phyloP scores from a whole-genome alignment of 2,888 invertebrate species.

The Neuroscelio doddi region DNA sequence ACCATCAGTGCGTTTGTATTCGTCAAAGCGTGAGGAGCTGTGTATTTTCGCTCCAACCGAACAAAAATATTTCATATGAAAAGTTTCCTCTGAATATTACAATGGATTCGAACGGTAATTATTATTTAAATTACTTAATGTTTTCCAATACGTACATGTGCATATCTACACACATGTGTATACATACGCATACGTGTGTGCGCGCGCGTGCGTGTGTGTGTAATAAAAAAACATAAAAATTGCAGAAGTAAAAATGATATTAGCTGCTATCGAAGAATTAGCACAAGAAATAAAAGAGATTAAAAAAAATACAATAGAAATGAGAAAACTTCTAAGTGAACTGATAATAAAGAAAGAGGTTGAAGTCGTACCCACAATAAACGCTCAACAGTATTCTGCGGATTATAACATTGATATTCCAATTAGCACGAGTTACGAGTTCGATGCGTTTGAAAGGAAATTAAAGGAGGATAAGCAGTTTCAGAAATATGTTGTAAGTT shows the following conservation, averaged over 20 bases:
- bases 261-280: slow-evolving; percentile 31
- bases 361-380: slow-evolving; percentile 30
- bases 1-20: slow-evolving; percentile 22
- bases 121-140: background rate
- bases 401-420: slow-evolving; percentile 33
- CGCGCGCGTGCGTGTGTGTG: too few species aligned
- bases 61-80: background rate
- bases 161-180: too few species aligned
- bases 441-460: slow-evolving; percentile 32
- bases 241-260: slow-evolving; percentile 28
- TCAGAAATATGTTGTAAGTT: slow-evolving; percentile 37
- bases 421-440: slow-evolving; percentile 32
- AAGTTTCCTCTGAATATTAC: slow-evolving; percentile 6
- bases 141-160: too few species aligned
- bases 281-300: slow-evolving; percentile 40
- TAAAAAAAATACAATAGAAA: slow-evolving; percentile 36
- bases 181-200: background rate
- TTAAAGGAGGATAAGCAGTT: slow-evolving; percentile 36
- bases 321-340: slow-evolving; percentile 37
- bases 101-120: slow-evolving; percentile 34
- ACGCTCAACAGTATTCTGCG: slow-evolving; percentile 29
- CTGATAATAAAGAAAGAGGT: slow-evolving; percentile 29
- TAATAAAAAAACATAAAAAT: slow-evolving; percentile 10
- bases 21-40: slow-evolving; percentile 20
- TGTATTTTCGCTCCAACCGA: slow-evolving; percentile 6